These are phyloP conservation scores for Tryphoninae sp. DNA, from an alignment of 2,888 invertebrate genomes.

Conservation along the genomic window DNA sequence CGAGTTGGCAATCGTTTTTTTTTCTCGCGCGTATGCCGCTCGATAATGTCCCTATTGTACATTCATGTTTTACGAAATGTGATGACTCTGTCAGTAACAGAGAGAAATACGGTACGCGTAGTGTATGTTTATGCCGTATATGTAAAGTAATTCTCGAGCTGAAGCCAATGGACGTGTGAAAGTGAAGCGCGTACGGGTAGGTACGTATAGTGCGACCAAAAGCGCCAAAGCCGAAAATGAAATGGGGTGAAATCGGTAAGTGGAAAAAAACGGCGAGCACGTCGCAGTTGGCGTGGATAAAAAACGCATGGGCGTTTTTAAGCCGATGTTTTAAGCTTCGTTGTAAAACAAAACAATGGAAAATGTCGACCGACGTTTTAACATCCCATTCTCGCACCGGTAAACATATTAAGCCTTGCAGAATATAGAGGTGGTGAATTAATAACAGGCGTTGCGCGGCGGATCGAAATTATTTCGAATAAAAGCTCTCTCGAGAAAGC, in stretches of 20 bases:
- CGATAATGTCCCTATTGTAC: slow-evolving; percentile 31
- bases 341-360: no score
- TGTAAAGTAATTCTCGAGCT: slow-evolving; percentile 45
- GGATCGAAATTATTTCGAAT: no score
- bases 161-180: background rate
- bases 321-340: background rate
- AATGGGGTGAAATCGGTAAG: background rate
- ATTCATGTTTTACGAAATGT: slow-evolving; percentile 54
- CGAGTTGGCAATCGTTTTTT: slow-evolving; percentile 4
- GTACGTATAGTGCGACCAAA: background rate
- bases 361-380: background rate
- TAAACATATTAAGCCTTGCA: background rate
- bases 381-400: background rate
- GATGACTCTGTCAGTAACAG: slow-evolving; percentile 51
- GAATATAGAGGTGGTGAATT: background rate
- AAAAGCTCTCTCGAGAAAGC: no score
- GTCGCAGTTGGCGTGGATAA: background rate
- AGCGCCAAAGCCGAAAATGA: slow-evolving; percentile 40
- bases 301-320: background rate
- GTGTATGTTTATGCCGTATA: background rate
- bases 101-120: background rate
- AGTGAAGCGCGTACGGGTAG: slow-evolving; percentile 6
- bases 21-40: slow-evolving; percentile 6
- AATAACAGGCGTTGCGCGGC: no score
- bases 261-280: slow-evolving; percentile 13